phyloP scores from a whole-genome alignment of 2,113 vertebrate species.

The Typhlomys cinereus region DNA sequence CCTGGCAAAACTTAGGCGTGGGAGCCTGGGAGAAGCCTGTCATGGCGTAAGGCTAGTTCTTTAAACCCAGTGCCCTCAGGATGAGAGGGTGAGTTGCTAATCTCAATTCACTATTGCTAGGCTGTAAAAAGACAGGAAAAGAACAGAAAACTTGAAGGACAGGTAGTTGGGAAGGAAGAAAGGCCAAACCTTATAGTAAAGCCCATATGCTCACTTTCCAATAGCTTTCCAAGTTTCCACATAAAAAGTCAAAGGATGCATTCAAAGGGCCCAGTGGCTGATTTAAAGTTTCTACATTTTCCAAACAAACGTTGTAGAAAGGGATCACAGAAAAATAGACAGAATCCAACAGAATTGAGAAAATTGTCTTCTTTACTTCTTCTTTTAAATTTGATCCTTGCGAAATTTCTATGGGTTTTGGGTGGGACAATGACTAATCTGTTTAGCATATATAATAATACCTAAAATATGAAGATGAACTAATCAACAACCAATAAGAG shows the following conservation, averaged over 20 bases:
- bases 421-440: neutral
- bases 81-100: neutral
- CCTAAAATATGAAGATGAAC: neutral
- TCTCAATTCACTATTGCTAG: neutral
- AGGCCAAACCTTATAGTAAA: neutral
- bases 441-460: neutral
- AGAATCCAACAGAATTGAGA: neutral
- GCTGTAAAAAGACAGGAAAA: neutral
- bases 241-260: neutral
- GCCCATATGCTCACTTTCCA: neutral
- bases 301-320: neutral
- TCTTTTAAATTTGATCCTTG: neutral
- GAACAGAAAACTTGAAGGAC: neutral
- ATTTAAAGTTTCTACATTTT: conserved; percentile 8
- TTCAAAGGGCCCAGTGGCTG: neutral
- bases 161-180: neutral
- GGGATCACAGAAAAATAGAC: neutral
- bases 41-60: too few relatives aligned
- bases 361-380: too few relatives aligned
- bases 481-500: neutral
- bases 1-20: too few relatives aligned
- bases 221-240: neutral
- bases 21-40: too few relatives aligned
- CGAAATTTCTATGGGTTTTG: neutral
- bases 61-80: too few relatives aligned